These are phyloP conservation scores for Temnothorax nylanderi DNA, from an alignment of 1,140 invertebrate genomes.

Conservation along the genomic window DNA sequence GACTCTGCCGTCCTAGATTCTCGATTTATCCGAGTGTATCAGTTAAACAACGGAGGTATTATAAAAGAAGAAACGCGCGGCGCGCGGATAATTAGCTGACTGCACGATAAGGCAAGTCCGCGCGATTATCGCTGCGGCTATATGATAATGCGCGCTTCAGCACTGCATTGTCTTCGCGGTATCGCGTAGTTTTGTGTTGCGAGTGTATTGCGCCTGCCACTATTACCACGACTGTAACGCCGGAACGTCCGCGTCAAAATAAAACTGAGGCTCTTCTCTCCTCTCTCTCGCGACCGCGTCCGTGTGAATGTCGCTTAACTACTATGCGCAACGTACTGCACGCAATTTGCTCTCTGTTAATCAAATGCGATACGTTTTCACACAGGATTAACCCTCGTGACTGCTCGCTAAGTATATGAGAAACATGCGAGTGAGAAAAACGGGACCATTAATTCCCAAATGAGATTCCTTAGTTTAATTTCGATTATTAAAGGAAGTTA, in stretches of 20 bases:
- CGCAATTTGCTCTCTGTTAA: slow-evolving; percentile 52
- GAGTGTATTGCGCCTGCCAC: not conserved
- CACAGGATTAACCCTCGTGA: slow-evolving; percentile 19
- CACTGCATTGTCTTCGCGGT: slow-evolving; percentile 1
- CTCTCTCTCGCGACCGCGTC: not conserved
- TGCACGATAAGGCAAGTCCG: not conserved
- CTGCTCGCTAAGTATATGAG: not conserved
- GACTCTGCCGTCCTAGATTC: slow-evolving; percentile 31
- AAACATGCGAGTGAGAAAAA: not conserved
- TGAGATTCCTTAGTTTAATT: slow-evolving; percentile 10
- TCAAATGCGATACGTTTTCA: slow-evolving; percentile 36
- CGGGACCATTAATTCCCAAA: not conserved
- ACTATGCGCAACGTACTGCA: not conserved
- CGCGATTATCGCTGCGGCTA: not conserved
- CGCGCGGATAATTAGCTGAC: slow-evolving; percentile 12
- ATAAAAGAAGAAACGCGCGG: not conserved
- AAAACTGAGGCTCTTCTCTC: slow-evolving; percentile 9
- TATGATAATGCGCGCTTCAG: slow-evolving; percentile 15
- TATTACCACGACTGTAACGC: not conserved
- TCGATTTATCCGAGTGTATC: slow-evolving; percentile 12
- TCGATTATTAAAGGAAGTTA: not conserved
- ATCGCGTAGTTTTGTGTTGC: not conserved
- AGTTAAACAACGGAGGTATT: slow-evolving; percentile 24
- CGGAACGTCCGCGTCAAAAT: slow-evolving; percentile 59
- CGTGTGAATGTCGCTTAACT: slow-evolving; percentile 42